Base-by-base conservation (phyloP, 2,113 vertebrate species). In the Podiceps cristatus region DNA sequence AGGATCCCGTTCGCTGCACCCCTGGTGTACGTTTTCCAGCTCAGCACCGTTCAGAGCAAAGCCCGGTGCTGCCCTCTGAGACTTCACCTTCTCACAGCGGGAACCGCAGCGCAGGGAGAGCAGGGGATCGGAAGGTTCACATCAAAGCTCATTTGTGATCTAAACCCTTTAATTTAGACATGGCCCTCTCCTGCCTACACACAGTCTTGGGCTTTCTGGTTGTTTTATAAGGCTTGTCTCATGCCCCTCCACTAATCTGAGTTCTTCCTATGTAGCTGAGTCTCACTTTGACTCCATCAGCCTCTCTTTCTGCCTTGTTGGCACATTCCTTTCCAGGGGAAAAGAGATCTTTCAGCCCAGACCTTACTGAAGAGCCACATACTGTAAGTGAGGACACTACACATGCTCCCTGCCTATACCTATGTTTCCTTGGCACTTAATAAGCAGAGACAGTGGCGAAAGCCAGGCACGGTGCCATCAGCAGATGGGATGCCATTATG, bases 391-490 rank as follows among this genome's bases (percentile, higher is more conserved):
- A 91, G 66, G 73, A 66, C 62, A 53, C 29, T 22, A 35, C 53
- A n/a, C 31, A 78, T 76, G 71, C 64, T 72, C 78, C 40, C 64
- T 89, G 89, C 74, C 83, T 72, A 2, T 44, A 97, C 88, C 94
- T 97, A 3, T 64, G 56, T 59, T 94, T 94, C 45, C 74, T 10
- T 91, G 93, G 94, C 94, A 72, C 66, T 72, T 45, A 29, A 58
- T 71, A 60, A 95, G 64, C 88, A 87, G 73, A 55, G 77, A 64
- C 86, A 92, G 91, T 3, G 27, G 88, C 89, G 81, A 82, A 95
- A 89, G 93, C 76, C 66, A 86, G 95, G 96, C 96, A 87, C 1
- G 1, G 52, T 96, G 96, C 94, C 96, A 96, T 50, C 76, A 62
- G 91, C 95, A 97, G 97, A 97, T 94, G 91, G 93, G 80, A 68